Base-by-base conservation (phyloP, 2,797 vertebrate species). In the Thalassophryne amazonica region DNA sequence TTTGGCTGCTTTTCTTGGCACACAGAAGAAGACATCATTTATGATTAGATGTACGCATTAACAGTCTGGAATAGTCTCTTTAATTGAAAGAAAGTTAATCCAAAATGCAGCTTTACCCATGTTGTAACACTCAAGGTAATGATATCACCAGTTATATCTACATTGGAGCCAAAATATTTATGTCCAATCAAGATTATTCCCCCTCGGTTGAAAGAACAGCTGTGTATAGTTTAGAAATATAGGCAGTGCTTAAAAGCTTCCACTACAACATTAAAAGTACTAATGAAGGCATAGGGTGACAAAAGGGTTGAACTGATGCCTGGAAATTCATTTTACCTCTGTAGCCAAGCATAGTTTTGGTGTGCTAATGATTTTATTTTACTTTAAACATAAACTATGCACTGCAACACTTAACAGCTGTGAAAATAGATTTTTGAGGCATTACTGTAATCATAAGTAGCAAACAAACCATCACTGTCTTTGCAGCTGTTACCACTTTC, bases 291-390 rank as follows among this genome's bases (percentile, higher is more conserved):
- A 19, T 28, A 4, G 25, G 11, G 23, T 24, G 7, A 19, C 19
- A 20, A 20, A 5, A 36, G 16, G 14, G 41, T 45, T 30, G 28
- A 48, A 30, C 19, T 46, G 21, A 16, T 31, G 21, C 45, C 30
- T 36, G 15, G 16, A 39, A 45, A 45, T 50, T 43, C 3, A 17
- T 58, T 52, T 10, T 11, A 34, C 33, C 45, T 32, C 9, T 34
- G 29, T n/a, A 1, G 6, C 37, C 0, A 43, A 14, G 18, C 22
- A 27, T 20, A 12, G 19, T 43, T 28, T 18, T 11, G 13, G n/a
- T 23, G 21, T 12, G 4, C 23, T 15, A 4, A 21, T 27, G 4
- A 12, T 7, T 25, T 14, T 42, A 24, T 11, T 41, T 30, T 40
- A 23, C 29, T 22, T 41, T 27, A 22, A 29, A 28, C 7, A 9